Evolutionary conservation across 2,888 invertebrate genomes (phyloP).

Genomic region (Xylota sylvarum): DNA sequence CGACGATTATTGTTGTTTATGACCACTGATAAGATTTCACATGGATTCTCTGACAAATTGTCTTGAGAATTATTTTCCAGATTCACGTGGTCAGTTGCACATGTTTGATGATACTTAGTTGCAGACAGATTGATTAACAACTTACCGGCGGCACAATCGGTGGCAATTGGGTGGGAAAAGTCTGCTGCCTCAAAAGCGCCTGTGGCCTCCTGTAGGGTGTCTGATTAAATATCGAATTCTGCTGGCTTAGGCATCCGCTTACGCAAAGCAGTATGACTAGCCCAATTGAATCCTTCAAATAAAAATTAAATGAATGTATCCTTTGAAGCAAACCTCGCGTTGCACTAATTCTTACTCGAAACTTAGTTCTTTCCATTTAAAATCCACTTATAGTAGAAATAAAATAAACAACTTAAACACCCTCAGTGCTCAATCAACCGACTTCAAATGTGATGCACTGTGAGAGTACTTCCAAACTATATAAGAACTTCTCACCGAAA

Average conservation of each 20-base stretch:
- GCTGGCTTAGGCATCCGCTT: slow-evolving; percentile 79
- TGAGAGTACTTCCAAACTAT: slow-evolving; percentile 51
- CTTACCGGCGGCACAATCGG: slow-evolving; percentile 79
- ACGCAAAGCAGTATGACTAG: slow-evolving; percentile 64
- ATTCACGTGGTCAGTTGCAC: slow-evolving; percentile 44
- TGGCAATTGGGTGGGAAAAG: slow-evolving; percentile 79
- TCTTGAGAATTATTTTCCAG: slow-evolving; percentile 23
- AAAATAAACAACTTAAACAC: slow-evolving; percentile 10
- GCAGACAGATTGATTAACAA: slow-evolving; percentile 34
- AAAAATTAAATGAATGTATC: slow-evolving; percentile 8
- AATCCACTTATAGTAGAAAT: slow-evolving; percentile 7
- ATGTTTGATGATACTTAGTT: not conserved
- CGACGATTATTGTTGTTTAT: slow-evolving; percentile 70
- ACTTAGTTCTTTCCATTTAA: slow-evolving; percentile 77
- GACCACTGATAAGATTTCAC: slow-evolving; percentile 57
- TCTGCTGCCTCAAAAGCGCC: slow-evolving; percentile 70
- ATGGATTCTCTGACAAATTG: slow-evolving; percentile 71
- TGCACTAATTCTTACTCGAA: slow-evolving; percentile 71
- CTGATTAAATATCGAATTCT: slow-evolving; percentile 80
- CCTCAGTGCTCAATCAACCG: slow-evolving; percentile 53
- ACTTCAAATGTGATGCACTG: slow-evolving; percentile 63
- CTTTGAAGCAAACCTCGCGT: not conserved
- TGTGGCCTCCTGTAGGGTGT: slow-evolving; percentile 81
- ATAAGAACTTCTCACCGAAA: slow-evolving; percentile 68
- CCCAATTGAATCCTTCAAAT: slow-evolving; percentile 56